phyloP scores from a whole-genome alignment of 2,888 invertebrate genomes.

The Silvanus unidentatus region DNA sequence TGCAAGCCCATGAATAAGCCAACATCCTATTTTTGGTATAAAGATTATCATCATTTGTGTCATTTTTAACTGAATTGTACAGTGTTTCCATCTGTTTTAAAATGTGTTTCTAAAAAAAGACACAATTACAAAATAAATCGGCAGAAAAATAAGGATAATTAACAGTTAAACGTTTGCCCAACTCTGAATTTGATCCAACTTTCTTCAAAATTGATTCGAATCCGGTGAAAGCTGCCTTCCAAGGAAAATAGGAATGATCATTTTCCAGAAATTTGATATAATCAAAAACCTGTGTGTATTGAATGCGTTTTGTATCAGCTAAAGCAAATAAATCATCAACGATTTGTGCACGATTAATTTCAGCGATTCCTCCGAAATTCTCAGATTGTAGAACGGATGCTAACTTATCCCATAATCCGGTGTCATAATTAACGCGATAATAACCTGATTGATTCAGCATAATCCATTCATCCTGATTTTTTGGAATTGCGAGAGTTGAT shows the following conservation, averaged over 20 bases:
- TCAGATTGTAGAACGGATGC: constrained; percentile 43
- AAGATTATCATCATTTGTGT: constrained; percentile 43
- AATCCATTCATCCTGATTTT: constrained; percentile 25
- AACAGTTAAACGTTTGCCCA: neutral
- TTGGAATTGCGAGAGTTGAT: neutral
- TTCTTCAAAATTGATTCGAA: constrained; percentile 34
- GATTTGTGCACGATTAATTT: constrained; percentile 66
- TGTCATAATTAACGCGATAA: constrained; percentile 63
- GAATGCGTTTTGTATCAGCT: constrained; percentile 57
- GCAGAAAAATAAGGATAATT: neutral
- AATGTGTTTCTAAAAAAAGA: constrained; percentile 4
- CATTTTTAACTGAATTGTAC: constrained; percentile 19
- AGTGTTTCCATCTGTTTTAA: constrained; percentile 17
- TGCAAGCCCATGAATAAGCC: constrained; percentile 60
- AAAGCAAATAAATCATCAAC: constrained; percentile 74
- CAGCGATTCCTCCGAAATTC: constrained; percentile 52
- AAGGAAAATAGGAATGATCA: constrained; percentile 69
- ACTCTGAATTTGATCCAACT: constrained; percentile 12
- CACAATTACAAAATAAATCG: neutral
- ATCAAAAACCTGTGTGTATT: constrained; percentile 57
- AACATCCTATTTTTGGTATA: constrained; percentile 55
- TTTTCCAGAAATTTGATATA: constrained; percentile 62
- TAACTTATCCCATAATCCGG: constrained; percentile 52
- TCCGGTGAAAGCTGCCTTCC: constrained; percentile 60
- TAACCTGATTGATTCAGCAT: constrained; percentile 40